Percentiles rank a stretch among this genome's conserved stretches.
phyloP scores from a whole-genome alignment of 1,140 invertebrate genomes.

The honey bee (Apis mellifera) region DNA sequence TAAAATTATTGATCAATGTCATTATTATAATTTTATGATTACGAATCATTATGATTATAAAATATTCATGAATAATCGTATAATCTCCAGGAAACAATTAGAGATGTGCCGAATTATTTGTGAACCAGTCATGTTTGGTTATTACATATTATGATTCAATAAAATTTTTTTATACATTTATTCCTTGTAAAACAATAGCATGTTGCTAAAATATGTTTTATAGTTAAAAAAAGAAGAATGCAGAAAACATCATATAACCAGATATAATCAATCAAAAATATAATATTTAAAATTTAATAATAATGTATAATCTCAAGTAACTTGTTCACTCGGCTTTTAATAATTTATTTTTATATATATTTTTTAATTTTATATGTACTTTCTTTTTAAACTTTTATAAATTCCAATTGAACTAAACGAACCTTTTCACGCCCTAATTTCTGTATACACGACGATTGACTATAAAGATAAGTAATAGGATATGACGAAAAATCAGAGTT shows the following conservation, averaged over 20 bases:
- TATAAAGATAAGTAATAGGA: conserved; percentile 23
- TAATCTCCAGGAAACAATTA: not conserved
- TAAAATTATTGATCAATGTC: conserved; percentile 19
- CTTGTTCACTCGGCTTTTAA: conserved; percentile 5
- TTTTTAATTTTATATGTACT: not conserved
- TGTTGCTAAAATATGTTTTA: conserved; percentile 14
- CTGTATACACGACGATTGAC: conserved; percentile 7
- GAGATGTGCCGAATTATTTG: not conserved
- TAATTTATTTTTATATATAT: not conserved
- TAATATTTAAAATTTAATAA: conserved; percentile 5
- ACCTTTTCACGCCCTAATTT: conserved; percentile 59
- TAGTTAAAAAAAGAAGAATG: conserved; percentile 8
- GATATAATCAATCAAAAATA: not conserved
- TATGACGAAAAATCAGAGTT: conserved; percentile 37
- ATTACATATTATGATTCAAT: conserved; percentile 12
- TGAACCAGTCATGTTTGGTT: conserved; percentile 8
- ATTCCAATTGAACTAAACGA: conserved; percentile 24
- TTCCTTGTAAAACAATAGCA: not conserved
- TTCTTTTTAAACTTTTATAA: not conserved
- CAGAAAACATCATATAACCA: conserved; percentile 11
- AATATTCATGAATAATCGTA: conserved; percentile 2
- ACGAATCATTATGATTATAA: conserved; percentile 20
- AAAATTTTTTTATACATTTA: conserved; percentile 19
- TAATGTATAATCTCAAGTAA: not conserved
- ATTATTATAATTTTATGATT: conserved; percentile 9